These are phyloP conservation scores for Mus minutoides DNA, from an alignment of 2,797 vertebrate genomes.

Conservation along the genomic window DNA sequence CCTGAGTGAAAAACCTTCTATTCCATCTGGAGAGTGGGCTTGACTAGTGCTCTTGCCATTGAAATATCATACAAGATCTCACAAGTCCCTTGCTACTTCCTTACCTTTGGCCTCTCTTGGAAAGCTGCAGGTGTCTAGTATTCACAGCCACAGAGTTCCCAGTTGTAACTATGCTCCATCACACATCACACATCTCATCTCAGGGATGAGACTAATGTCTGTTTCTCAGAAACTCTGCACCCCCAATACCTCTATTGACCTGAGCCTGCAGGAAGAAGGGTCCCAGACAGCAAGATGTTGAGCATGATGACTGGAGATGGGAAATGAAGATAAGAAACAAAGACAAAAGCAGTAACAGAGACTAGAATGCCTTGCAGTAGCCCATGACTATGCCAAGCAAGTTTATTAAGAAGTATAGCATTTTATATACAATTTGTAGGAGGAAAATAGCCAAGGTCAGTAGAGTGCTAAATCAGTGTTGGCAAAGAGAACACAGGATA, in stretches of 20 bases:
- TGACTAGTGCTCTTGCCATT: neutral
- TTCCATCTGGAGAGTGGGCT: neutral
- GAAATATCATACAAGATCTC: neutral
- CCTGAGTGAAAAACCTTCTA: neutral
- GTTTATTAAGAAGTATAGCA: neutral
- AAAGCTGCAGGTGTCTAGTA: neutral
- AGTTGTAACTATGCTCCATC: neutral
- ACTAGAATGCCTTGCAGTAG: neutral
- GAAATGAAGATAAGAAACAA: neutral
- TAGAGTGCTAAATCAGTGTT: neutral
- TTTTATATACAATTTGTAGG: neutral
- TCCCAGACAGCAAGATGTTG: too few species aligned
- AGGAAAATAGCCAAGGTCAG: neutral
- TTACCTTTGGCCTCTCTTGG: neutral
- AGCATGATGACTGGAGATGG: neutral
- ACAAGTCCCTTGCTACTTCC: neutral
- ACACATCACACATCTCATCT: too few species aligned
- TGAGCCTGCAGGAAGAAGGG: neutral
- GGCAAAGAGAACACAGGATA: neutral
- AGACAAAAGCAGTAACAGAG: neutral
- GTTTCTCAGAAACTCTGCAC: neutral
- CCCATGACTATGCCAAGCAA: neutral
- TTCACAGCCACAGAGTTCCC: rapidly evolving
- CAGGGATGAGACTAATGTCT: neutral
- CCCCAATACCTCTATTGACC: neutral